A percentile compares a stretch with the other conserved stretches of the same genome.
These are phyloP conservation scores for Colinus virginianus DNA, from an alignment of 2,113 vertebrate genomes.

Conservation along the genomic window DNA sequence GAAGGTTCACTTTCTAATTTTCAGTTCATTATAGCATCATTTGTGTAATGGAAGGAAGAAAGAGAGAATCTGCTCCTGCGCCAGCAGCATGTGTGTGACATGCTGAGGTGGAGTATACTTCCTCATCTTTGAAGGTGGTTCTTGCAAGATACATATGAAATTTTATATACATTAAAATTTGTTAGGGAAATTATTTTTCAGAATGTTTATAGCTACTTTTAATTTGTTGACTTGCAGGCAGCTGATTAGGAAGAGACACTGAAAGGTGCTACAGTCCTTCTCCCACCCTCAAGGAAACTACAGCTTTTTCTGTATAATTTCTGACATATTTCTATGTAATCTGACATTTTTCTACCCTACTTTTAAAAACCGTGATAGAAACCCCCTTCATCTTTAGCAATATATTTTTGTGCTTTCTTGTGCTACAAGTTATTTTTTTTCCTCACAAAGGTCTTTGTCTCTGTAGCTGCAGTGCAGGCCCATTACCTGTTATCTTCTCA, in stretches of 20 bases:
- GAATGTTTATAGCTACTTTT: neutral
- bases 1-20: neutral
- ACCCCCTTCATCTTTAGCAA: neutral
- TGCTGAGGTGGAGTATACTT: neutral
- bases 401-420: neutral
- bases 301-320: neutral
- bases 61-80: neutral
- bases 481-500: neutral
- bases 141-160: neutral
- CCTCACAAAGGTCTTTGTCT: neutral
- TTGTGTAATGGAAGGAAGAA: neutral
- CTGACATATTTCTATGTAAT: neutral
- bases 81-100: accelerated
- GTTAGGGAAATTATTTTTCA: neutral
- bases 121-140: neutral
- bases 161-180: neutral
- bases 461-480: neutral
- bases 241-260: neutral
- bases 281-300: neutral
- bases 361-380: neutral
- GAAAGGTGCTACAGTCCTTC: neutral
- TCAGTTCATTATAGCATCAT: neutral
- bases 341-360: neutral
- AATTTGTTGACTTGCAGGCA: neutral
- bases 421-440: neutral